These are phyloP conservation scores for Neotoxoptera formosana DNA, from an alignment of 1,140 invertebrate species.

Conservation along the genomic window DNA sequence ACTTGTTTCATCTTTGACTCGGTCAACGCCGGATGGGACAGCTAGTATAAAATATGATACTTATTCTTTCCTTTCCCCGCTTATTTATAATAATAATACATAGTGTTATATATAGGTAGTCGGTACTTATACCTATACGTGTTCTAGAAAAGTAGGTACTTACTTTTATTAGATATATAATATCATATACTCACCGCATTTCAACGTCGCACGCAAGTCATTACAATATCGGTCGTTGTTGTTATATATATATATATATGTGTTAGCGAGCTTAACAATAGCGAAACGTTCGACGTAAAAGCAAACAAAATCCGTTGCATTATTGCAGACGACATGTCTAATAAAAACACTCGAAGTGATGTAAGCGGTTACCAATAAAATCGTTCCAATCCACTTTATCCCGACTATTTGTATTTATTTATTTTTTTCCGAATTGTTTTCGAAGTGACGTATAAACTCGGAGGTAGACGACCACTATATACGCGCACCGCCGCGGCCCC, in stretches of 20 bases:
- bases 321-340: not conserved
- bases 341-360: not conserved
- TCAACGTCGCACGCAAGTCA: not conserved
- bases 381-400: not conserved
- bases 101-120: too few relatives aligned
- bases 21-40: too few relatives aligned
- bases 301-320: not conserved
- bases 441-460: not conserved
- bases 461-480: not conserved
- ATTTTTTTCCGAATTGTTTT: not conserved
- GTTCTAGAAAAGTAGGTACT: not conserved
- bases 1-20: too few relatives aligned
- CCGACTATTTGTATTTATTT: not conserved
- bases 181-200: not conserved
- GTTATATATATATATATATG: too few relatives aligned
- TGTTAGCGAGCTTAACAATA: not conserved
- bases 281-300: not conserved
- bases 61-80: too few relatives aligned
- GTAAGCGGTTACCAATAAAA: not conserved
- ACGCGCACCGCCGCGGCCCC: too few relatives aligned
- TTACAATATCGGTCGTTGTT: slow-evolving; percentile 1
- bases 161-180: not conserved
- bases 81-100: too few relatives aligned
- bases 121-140: too few relatives aligned
- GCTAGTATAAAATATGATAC: too few relatives aligned